Evolutionary conservation across 2,113 vertebrate genomes (phyloP), one percentile per base, ranked within the genome.

Genomic region (Cairina moschata): DNA sequence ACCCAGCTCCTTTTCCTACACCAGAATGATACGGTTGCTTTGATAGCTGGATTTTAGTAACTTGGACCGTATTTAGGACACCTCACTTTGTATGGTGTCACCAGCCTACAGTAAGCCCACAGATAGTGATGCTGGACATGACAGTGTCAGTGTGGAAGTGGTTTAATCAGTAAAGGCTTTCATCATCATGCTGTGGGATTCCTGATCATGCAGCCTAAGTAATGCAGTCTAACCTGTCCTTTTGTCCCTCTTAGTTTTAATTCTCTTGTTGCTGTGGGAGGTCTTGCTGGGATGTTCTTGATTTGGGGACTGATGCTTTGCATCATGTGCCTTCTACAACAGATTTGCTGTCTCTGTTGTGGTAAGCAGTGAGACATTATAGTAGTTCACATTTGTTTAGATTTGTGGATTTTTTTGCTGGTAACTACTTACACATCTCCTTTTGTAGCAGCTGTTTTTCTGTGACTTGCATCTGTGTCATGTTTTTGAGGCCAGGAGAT

Each of bases 401-500:
- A 22, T 91, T 81, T 95, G 77, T 38, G 81, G 85, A 88, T 52
- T 85, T 80, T 96, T 93, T 83, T 71, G 14, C 66, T 97, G 75
- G 68, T 73, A 95, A 93, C 85, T 81, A 89, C 91, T 95, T 88
- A 76, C 83, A 96, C 60, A 94, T 86, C 86, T 46, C 56, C 65
- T 78, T 92, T 44, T 40, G 50, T 48, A 96, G 90, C 95, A 96
- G 94, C 91, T 95, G 91, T 34, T 92, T 95, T 79, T 91, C 84
- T 91, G 72, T 78, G 94, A 78, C 67, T 93, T 91, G 83, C 81
- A 93, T 95, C 90, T 94, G 90, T 83, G 91, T 59, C 66, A 50
- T 88, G 66, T 90, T 93, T 94, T 50, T 82, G 71, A 95, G 94
- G 80, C 90, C 84, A 88, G 88, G 69, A 97, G 86, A 91, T 95